A percentile compares a stretch with the other conserved stretches of the same genome.
These are phyloP conservation scores for Copidosoma floridanum DNA, from an alignment of 1,140 invertebrate genomes.

Conservation along the genomic window DNA sequence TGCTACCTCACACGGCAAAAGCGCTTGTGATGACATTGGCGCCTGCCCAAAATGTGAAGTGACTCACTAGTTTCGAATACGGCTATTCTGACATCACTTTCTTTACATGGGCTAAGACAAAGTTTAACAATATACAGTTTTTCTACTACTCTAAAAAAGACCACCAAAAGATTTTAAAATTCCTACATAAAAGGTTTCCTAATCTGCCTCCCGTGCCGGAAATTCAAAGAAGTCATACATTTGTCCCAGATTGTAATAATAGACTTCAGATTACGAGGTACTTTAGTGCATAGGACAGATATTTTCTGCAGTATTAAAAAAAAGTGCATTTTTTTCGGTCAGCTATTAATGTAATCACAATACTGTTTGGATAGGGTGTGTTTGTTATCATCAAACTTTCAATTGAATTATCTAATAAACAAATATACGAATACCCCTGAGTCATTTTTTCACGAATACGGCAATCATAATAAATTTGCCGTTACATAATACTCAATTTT, in stretches of 20 bases:
- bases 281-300: background rate
- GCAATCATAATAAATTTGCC: too few relatives aligned
- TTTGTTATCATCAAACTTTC: too few relatives aligned
- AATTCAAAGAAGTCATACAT: background rate
- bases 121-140: background rate
- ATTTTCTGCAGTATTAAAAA: too few relatives aligned
- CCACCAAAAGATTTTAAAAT: background rate
- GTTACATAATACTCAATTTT: too few relatives aligned
- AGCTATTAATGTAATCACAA: too few relatives aligned
- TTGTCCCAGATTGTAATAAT: background rate
- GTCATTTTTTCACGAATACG: too few relatives aligned
- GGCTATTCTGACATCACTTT: background rate
- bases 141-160: background rate
- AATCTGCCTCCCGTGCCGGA: background rate
- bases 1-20: constrained; percentile 42
- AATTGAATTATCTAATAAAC: too few relatives aligned
- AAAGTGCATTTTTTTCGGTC: too few relatives aligned
- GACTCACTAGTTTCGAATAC: constrained; percentile 20
- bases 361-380: too few relatives aligned
- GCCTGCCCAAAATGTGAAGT: constrained; percentile 26
- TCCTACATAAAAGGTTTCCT: background rate
- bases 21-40: constrained; percentile 29
- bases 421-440: too few relatives aligned
- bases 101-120: background rate
- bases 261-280: background rate